Percentiles rank a stretch among this genome's conserved stretches.
Conservation (phyloP, 2,888 invertebrate species). For the Sarcophaga rosellei region DNA sequence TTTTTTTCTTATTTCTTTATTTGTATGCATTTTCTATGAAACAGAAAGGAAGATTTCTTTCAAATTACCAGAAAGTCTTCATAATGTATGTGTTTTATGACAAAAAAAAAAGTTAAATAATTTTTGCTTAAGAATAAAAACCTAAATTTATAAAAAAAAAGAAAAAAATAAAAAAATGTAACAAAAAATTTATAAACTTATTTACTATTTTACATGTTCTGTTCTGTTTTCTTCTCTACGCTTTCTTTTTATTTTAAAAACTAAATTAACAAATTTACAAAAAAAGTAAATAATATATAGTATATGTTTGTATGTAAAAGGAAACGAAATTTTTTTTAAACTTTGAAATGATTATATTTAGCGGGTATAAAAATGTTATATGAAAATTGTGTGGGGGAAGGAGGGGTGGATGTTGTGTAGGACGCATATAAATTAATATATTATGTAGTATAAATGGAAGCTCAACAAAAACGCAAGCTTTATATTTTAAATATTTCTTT, state of each 20-base stretch:
- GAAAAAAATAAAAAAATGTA: constrained; percentile 31
- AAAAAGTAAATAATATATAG: constrained; percentile 56
- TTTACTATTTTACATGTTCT: constrained; percentile 10
- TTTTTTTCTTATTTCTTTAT: constrained; percentile 10
- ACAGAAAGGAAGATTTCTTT: constrained; percentile 30
- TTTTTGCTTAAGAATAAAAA: constrained; percentile 45
- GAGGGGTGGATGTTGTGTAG: constrained; percentile 22
- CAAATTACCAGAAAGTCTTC: not conserved
- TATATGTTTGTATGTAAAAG: not conserved
- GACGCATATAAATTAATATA: constrained; percentile 36
- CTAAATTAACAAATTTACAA: constrained; percentile 69
- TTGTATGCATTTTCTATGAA: constrained; percentile 27
- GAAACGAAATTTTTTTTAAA: not conserved
- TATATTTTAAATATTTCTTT: constrained; percentile 8
- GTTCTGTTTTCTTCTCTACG: not conserved
- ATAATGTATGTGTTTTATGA: constrained; percentile 36
- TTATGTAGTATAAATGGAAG: constrained; percentile 69
- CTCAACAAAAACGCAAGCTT: constrained; percentile 81
- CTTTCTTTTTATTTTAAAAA: constrained; percentile 46
- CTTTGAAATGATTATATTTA: not conserved
- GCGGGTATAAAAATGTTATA: constrained; percentile 18
- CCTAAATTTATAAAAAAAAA: constrained; percentile 30
- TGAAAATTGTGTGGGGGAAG: constrained; percentile 3
- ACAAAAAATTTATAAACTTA: constrained; percentile 56
- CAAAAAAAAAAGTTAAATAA: constrained; percentile 50